These are phyloP conservation scores for Ichneumoninae sp. DNA, from an alignment of 2,888 invertebrate species.

Conservation along the genomic window DNA sequence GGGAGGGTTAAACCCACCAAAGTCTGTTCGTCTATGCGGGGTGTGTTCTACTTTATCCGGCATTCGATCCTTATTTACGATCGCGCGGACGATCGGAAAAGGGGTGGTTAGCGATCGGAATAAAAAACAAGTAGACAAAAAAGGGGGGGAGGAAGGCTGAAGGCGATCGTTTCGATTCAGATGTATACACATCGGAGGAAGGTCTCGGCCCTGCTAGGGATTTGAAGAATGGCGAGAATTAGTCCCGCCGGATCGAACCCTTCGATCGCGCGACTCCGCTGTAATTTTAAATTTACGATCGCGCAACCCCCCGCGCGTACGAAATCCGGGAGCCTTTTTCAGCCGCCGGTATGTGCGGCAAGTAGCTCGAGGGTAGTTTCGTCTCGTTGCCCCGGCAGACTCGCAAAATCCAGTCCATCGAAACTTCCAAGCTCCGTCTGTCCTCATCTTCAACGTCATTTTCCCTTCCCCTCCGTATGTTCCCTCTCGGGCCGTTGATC, in stretches of 20 bases:
- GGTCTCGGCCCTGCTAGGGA: slow-evolving; percentile 66
- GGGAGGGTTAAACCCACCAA: slow-evolving; percentile 37
- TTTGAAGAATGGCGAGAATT: slow-evolving; percentile 77
- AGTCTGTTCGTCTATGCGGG: slow-evolving; percentile 49
- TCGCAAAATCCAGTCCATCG: slow-evolving; percentile 31
- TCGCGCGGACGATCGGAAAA: slow-evolving; percentile 45
- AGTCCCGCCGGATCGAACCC: slow-evolving; percentile 77
- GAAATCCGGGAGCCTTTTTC: slow-evolving; percentile 42
- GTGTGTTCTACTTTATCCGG: slow-evolving; percentile 70
- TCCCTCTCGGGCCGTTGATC: slow-evolving; percentile 28
- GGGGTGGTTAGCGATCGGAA: slow-evolving; percentile 60
- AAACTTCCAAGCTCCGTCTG: background rate
- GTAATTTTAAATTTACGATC: slow-evolving; percentile 79
- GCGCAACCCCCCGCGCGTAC: slow-evolving; percentile 23
- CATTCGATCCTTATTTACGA: slow-evolving; percentile 73
- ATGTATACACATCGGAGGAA: slow-evolving; percentile 25
- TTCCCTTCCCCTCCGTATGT: background rate
- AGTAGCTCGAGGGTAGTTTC: slow-evolving; percentile 57
- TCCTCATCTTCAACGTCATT: background rate
- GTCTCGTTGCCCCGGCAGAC: slow-evolving; percentile 15
- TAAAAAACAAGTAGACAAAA: slow-evolving; percentile 43
- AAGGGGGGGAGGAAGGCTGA: slow-evolving; percentile 30
- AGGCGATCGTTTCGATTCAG: slow-evolving; percentile 49
- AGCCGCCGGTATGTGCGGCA: slow-evolving; percentile 34
- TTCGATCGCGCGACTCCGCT: slow-evolving; percentile 72